Evolutionary conservation across 2,113 vertebrate species (phyloP), one percentile per base, ranked within the genome.

Genomic region (Grus americana): DNA sequence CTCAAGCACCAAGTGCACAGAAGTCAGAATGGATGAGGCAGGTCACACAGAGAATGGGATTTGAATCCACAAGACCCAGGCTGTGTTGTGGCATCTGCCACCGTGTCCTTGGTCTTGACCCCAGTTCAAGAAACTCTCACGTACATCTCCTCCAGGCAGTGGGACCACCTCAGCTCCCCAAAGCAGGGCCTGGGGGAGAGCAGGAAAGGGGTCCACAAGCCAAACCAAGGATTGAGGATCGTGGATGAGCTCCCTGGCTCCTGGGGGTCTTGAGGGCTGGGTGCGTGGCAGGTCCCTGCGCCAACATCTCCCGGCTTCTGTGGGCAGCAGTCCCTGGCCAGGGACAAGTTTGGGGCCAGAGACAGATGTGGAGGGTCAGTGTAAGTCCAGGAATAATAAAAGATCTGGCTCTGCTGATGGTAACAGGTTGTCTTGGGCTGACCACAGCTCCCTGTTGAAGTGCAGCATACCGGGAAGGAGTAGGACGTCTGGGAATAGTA

Each of bases 201-300:
- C 21, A 65, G n/a, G 47, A 38, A 57, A 40, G 10, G 15, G 11
- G 8, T 26, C 42, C 19, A 8, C 20, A 27, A 34, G 54, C 27
- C 61, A 36, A 47, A 11, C 4, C n/a, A 59, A 59, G 30, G 52
- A 15, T 16, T 42, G n/a, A 29, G 44, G 40, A 32, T 30, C 30
- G 20, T 9, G 24, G 21, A 29, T 59, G 81, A 86, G 15, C 26
- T 65, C 50, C 32, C 17, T 18, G 42, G 27, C 15, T 70, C 32
- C 36, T 32, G 22, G 14, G 13, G 5, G 2, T 30, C 29, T 47
- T 14, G 8, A 40, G 34, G 38, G 20, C 5, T 40, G 17, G 19
- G 6, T 70, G 29, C 0, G 0, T 17, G 30, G 18, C n/a, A 58
- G 34, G 24, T 42, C 57, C 36, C 22, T 32, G n/a, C 1, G 1